Evolutionary conservation across 2,113 vertebrate species (phyloP).

Genomic region (Cyanoderma ruficeps): DNA sequence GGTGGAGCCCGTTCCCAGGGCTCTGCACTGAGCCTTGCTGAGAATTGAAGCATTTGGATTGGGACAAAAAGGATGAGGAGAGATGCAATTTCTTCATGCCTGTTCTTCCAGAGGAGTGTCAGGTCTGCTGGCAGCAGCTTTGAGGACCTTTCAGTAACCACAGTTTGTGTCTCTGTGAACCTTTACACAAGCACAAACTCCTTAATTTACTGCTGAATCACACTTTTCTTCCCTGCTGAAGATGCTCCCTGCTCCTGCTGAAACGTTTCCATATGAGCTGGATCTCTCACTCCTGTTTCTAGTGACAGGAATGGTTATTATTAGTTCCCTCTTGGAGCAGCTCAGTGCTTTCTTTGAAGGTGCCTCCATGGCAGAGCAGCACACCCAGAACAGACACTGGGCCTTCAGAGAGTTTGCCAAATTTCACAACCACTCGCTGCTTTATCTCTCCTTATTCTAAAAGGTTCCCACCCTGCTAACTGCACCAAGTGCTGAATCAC

Average conservation of each 20-base stretch:
- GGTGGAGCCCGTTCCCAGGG: constrained; percentile 30
- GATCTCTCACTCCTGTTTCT: constrained; percentile 8
- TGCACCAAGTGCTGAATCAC: constrained; percentile 38
- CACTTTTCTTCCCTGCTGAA: background rate
- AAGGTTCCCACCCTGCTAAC: constrained; percentile 15
- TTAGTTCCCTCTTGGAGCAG: background rate
- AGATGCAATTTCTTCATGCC: background rate
- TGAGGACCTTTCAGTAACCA: background rate
- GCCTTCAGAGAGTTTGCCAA: background rate
- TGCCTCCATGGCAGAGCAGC: background rate
- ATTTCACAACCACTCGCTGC: constrained; percentile 13
- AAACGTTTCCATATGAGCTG: background rate
- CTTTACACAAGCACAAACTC: background rate
- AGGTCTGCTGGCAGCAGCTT: background rate
- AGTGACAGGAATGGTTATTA: background rate
- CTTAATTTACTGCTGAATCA: background rate
- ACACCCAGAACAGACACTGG: background rate
- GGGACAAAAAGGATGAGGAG: background rate
- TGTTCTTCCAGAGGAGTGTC: background rate
- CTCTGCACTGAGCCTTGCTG: background rate
- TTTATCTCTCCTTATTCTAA: constrained; percentile 22
- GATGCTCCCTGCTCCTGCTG: background rate
- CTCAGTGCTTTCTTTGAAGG: constrained; percentile 9
- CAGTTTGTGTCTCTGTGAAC: background rate
- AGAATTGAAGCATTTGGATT: background rate